Evolutionary conservation across 2,888 invertebrate species (phyloP).

Genomic region (Plagiodera versicolora): DNA sequence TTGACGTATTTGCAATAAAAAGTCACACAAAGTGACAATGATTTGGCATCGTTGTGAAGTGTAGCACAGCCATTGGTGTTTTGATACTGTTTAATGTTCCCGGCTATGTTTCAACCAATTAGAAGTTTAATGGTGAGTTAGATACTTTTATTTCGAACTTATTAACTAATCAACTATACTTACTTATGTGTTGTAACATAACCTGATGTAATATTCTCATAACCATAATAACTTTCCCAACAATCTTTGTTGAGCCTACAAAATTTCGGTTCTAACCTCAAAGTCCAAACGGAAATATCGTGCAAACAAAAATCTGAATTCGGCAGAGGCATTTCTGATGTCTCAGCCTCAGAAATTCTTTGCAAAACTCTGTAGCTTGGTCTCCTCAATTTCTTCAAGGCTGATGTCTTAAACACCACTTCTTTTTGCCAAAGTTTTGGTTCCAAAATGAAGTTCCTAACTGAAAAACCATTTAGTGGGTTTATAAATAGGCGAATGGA

Average conservation of each 20-base stretch:
- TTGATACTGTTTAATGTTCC: no score
- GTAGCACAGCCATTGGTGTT: no score
- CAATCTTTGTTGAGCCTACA: conserved; percentile 30
- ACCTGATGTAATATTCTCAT: conserved; percentile 23
- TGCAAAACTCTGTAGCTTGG: conserved; percentile 13
- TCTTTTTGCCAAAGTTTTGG: conserved; percentile 36
- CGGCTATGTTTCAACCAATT: no score
- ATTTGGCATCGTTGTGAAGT: no score
- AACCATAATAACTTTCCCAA: conserved; percentile 31
- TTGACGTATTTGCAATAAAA: no score
- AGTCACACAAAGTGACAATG: no score
- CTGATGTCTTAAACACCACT: conserved; percentile 30
- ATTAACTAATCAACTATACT: conserved; percentile 9
- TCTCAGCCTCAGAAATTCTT: conserved; percentile 19
- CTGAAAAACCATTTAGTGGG: conserved; percentile 29
- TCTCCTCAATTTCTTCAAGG: conserved; percentile 10
- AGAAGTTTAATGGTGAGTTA: neutral
- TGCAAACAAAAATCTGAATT: conserved; percentile 34
- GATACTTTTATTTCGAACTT: neutral
- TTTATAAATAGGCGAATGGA: no score
- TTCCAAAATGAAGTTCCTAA: conserved; percentile 30
- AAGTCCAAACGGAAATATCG: conserved; percentile 30
- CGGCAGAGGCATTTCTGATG: conserved; percentile 5
- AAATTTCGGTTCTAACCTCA: conserved; percentile 11
- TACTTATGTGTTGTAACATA: conserved; percentile 39